Evolutionary conservation across 37 sponge, comb jelly and placozoan genomes (phyloP), one percentile per base, ranked within the genome.

Genomic region (Mnemiopsis leidyi): DNA sequence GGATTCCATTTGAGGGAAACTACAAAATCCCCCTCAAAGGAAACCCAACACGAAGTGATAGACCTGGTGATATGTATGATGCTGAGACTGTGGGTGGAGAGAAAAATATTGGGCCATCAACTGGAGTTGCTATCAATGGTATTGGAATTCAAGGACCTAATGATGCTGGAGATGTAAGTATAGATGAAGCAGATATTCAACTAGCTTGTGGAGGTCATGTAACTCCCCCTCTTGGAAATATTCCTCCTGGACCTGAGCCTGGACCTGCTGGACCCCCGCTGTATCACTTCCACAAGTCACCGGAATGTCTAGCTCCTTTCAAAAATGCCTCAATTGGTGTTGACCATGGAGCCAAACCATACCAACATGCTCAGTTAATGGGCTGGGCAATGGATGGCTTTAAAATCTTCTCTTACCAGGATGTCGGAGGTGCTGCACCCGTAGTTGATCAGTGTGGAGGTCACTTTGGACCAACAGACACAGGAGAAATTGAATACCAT

Each of bases 161-260:
- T 85, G 90, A 85, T 85, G 90, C 90, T n/a, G 90, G 90, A n/a
- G 90, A 85, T 85, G 90, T 85, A 37, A 85, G 90, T 21, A 85
- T 85, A 36, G 90, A 85, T 38, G 90, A 85, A 37, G 90, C 90
- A 36, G 90, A 37, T n/a, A 85, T 85, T 85, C 90, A 85, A 61
- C 90, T 85, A 7, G 24, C 90, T n/a, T 85, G 90, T 25, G 90
- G 90, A 7, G 90, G 90, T n/a, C 90, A 85, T 38, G 90, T 85
- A 2, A 85, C 90, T 1, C 90, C 90, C 23, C 90, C 90, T 13
- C 61, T 85, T 21, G 90, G 90, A 23, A 85, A 85, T 28, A 85
- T 85, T 7, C 90, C 90, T 5, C 90, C 90, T 39, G 32, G 32
- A 31, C 32, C 26, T 32, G 32, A 26, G 32, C 79, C 79, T 32